Base-by-base conservation (phyloP, 2,797 vertebrate species). In the Chiropotes sagulatus region DNA sequence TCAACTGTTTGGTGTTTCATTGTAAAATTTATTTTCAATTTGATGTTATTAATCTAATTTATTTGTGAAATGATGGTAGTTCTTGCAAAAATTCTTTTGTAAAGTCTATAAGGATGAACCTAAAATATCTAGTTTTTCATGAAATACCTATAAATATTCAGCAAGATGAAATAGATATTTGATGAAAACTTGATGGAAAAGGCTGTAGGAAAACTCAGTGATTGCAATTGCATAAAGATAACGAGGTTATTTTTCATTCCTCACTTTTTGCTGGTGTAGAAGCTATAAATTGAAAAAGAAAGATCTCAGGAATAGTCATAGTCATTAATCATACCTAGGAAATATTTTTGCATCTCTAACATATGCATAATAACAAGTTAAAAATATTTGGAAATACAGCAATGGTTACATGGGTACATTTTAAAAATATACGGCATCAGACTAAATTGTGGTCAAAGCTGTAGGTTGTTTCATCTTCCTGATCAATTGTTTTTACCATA, bases 221-320 rank as follows among this genome's bases (percentile, higher is more conserved):
- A 80, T 91, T 95, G 57, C 22, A 95, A 95, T 92, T 97, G 86
- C 17, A 54, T 44, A 14, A 72, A 89, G 20, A 28, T 97, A 97
- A 96, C 95, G 61, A 98, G 24, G n/a, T 97, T 88, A 82, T 54
- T 79, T 7, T 78, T 84, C 50, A 1, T 26, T 95, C 39, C 30
- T 94, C 22, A 80, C 3, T 78, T 98, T 97, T 96, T 33, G 12
- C 5, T 90, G 54, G 8, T 50, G 89, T 82, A 67, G 67, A 86
- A 97, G 28, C 0, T 88, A 95, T 88, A 93, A 93, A 88, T 73
- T 39, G 70, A 61, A 76, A 88, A 24, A 67, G 91, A 58, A 70
- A 94, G 50, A 90, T 84, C 44, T 84, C 64, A 92, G 79, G 39
- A 76, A 82, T 50, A 88, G 76, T 88, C 85, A 36, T 72, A 85